phyloP scores from a whole-genome alignment of 2,888 invertebrate species.

The Parochlus steinenii region DNA sequence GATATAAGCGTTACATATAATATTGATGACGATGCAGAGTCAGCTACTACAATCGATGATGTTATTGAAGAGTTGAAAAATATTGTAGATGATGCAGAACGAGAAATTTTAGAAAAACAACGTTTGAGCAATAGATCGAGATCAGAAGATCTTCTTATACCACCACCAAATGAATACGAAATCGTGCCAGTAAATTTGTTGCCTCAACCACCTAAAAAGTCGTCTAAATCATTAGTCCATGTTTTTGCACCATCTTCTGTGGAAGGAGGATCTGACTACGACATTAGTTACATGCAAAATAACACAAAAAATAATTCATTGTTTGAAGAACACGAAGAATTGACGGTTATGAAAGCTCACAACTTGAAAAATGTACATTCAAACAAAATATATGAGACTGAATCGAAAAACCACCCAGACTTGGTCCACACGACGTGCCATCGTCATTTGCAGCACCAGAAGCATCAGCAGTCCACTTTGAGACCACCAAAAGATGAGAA shows the following conservation, averaged over 20 bases:
- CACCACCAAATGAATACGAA: constrained; percentile 36
- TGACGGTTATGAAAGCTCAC: constrained; percentile 52
- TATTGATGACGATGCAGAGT: constrained; percentile 39
- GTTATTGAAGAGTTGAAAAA: constrained; percentile 73
- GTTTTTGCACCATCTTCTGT: constrained; percentile 46
- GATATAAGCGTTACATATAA: constrained; percentile 21
- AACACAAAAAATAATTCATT: constrained; percentile 35
- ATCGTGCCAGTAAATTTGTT: constrained; percentile 62
- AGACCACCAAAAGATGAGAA: constrained; percentile 21
- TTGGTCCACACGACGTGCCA: constrained; percentile 16
- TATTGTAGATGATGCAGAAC: constrained; percentile 71
- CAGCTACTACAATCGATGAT: constrained; percentile 72
- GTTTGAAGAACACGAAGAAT: constrained; percentile 38
- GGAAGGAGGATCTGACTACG: constrained; percentile 27
- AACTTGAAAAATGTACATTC: constrained; percentile 50
- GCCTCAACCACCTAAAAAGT: constrained; percentile 64
- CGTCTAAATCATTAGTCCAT: constrained; percentile 48
- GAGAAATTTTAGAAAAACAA: constrained; percentile 31
- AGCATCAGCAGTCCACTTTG: not conserved
- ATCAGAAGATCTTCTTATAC: constrained; percentile 17
- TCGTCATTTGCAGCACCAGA: not conserved
- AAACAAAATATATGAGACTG: too few relatives aligned
- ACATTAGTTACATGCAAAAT: constrained; percentile 33
- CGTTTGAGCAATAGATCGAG: constrained; percentile 17
- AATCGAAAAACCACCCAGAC: constrained; percentile 31